A percentile compares a stretch with the other conserved stretches of the same genome.
Conservation (phyloP, 2,797 vertebrate genomes). For the Rhabdomys pumilio region DNA sequence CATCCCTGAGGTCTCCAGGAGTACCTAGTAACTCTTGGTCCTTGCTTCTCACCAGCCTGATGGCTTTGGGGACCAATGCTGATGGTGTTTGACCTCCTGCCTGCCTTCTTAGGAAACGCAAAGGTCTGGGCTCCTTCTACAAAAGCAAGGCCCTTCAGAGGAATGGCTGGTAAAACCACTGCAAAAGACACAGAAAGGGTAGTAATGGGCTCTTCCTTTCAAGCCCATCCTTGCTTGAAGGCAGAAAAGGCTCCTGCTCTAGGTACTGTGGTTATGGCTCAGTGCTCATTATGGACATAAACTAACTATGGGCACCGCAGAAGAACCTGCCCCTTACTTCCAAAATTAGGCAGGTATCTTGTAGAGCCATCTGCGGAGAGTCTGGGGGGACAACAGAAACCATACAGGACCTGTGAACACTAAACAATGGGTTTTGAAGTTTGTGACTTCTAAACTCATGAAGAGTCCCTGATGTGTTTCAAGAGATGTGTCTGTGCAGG, state of each 20-base stretch:
- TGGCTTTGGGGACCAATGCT: slow-evolving; percentile 25
- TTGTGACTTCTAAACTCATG: background rate
- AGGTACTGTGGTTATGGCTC: background rate
- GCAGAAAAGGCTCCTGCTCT: too few relatives aligned
- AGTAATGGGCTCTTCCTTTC: background rate
- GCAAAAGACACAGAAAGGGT: background rate
- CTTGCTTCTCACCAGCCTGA: slow-evolving; percentile 15
- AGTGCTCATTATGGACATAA: background rate
- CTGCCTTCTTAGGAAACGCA: background rate
- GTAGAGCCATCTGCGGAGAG: background rate
- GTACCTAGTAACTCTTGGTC: background rate
- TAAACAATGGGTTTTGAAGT: background rate
- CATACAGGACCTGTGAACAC: background rate
- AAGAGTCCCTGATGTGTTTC: background rate
- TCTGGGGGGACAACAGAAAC: background rate
- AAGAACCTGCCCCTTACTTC: background rate
- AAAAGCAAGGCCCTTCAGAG: background rate
- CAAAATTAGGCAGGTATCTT: background rate
- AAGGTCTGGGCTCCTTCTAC: background rate
- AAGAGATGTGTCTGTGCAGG: background rate
- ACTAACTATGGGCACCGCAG: background rate
- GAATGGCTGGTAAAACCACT: background rate
- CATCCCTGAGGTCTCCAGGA: slow-evolving; percentile 13
- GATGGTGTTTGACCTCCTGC: background rate
- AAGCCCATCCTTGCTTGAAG: background rate